Evolutionary conservation across 2,113 vertebrate genomes (phyloP), one percentile per base, ranked within the genome.

Genomic region (Percina caprodes): DNA sequence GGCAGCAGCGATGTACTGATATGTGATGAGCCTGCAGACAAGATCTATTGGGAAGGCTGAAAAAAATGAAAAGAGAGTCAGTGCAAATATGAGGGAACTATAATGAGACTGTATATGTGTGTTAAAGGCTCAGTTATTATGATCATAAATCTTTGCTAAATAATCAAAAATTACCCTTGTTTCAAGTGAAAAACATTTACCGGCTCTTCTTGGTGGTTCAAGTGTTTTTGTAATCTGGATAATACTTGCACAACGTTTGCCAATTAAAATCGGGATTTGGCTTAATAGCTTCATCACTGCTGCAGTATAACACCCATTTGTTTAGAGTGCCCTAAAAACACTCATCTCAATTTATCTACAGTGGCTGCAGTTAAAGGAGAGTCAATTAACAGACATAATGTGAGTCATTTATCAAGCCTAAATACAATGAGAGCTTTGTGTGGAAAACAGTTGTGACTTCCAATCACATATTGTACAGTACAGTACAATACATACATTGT

Each of bases 21-120:
- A 45, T 80, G 54, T 67, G 79, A 86, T 60, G 60, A 80, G 69
- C 80, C 56, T 79, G 81, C 58, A 58, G 78, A 77, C 9, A 72
- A 45, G 67, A 63, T 61, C 21, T 62, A 23, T 56, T 61, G 58
- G 39, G 68, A 51, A 49, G 13, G 14, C 52, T 79, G 66, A 70
- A 63, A 54, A 61, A 59, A 59, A 67, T 18, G 18, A 58, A 51
- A 76, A 48, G 30, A 65, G 45, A 68, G 54, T 24, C 60, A 52
- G n/a, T 12, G 14, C 0, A 1, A 66, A 6, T 30, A 13, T 26
- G 16, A 67, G 16, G 16, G 58, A 26, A 46, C 18, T 24, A 60
- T 9, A 68, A 56, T 51, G 24, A 51, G 35, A 42, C 39, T 42
- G 9, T 23, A 13, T 42, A 33, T 19, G 15, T 60, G 8, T n/a